Evolutionary conservation across 1,140 invertebrate genomes (phyloP).

Genomic region (Aphaenogaster floridana): DNA sequence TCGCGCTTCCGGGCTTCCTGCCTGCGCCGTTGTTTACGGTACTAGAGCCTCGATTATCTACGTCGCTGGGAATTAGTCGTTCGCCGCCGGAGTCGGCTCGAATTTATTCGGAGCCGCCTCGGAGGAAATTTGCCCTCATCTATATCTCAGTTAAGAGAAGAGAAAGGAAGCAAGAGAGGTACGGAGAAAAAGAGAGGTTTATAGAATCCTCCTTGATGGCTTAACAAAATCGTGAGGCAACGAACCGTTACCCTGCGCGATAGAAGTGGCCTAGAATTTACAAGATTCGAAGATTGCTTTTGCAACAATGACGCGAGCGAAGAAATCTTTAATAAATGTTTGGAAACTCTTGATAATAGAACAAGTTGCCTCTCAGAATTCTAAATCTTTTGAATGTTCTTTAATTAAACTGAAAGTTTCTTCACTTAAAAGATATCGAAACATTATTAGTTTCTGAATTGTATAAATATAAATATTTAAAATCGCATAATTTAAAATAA

Average conservation of each 20-base stretch:
- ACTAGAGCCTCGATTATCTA: conserved; percentile 66
- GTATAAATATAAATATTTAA: not conserved
- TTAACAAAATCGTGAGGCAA: conserved; percentile 71
- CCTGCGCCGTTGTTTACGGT: conserved; percentile 62
- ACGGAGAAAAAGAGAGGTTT: not conserved
- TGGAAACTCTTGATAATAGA: no score
- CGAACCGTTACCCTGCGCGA: conserved; percentile 62
- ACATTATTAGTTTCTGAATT: not conserved
- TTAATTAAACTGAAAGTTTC: conserved; percentile 3
- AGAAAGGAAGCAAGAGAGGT: not conserved
- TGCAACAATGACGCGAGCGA: not conserved
- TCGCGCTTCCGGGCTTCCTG: not conserved
- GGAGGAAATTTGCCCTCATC: conserved; percentile 12
- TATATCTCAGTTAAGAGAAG: conserved; percentile 26
- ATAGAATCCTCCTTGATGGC: conserved; percentile 43
- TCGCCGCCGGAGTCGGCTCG: conserved; percentile 33
- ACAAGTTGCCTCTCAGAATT: no score
- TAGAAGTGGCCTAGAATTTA: conserved; percentile 34
- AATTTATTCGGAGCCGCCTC: conserved; percentile 62
- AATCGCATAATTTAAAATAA: not conserved
- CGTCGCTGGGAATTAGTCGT: conserved; percentile 69
- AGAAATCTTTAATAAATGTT: not conserved
- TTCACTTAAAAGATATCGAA: not conserved
- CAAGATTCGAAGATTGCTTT: conserved; percentile 36
- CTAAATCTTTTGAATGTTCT: not conserved